Evolutionary conservation across 2,888 invertebrate species (phyloP).

Genomic region (Eupithecia centaureata): DNA sequence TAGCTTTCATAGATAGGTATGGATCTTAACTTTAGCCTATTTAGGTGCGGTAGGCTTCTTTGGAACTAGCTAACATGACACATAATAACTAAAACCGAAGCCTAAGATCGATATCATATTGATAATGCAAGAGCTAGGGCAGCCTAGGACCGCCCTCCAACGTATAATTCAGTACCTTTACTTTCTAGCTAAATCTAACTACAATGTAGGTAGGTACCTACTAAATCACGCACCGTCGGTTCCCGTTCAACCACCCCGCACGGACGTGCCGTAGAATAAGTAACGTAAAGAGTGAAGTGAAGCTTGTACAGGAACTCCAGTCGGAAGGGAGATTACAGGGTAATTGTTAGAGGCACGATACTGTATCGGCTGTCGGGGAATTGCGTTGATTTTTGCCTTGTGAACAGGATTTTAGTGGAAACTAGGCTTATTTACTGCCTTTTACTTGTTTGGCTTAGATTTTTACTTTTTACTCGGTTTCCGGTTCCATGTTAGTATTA

Average conservation of each 20-base stretch:
- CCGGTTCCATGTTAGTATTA: too few species aligned
- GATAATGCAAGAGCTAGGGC: slow-evolving; percentile 6
- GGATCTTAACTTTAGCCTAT: too few species aligned
- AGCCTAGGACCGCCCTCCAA: background rate
- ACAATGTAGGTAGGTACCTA: background rate
- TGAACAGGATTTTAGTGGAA: slow-evolving; percentile 22
- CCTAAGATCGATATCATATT: slow-evolving; percentile 16
- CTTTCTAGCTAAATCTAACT: background rate
- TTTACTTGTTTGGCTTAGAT: background rate
- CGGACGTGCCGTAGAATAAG: slow-evolving; percentile 44
- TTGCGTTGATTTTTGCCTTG: slow-evolving; percentile 24
- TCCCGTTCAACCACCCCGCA: slow-evolving; percentile 45
- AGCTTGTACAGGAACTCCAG: slow-evolving; percentile 40
- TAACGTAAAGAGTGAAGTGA: slow-evolving; percentile 20
- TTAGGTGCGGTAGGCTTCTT: background rate
- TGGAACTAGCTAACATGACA: background rate
- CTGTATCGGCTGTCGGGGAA: slow-evolving; percentile 26
- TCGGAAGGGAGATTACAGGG: slow-evolving; percentile 39
- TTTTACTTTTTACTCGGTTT: background rate
- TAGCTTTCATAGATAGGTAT: too few species aligned
- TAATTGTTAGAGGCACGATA: slow-evolving; percentile 41
- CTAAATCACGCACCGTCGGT: slow-evolving; percentile 36
- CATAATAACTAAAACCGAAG: background rate
- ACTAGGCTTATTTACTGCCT: slow-evolving; percentile 1
- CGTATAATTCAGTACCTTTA: slow-evolving; percentile 10